Percentiles rank a stretch among this genome's conserved stretches.
These are phyloP conservation scores for Euborellia annulipes DNA, from an alignment of 1,140 invertebrate genomes.

Conservation along the genomic window DNA sequence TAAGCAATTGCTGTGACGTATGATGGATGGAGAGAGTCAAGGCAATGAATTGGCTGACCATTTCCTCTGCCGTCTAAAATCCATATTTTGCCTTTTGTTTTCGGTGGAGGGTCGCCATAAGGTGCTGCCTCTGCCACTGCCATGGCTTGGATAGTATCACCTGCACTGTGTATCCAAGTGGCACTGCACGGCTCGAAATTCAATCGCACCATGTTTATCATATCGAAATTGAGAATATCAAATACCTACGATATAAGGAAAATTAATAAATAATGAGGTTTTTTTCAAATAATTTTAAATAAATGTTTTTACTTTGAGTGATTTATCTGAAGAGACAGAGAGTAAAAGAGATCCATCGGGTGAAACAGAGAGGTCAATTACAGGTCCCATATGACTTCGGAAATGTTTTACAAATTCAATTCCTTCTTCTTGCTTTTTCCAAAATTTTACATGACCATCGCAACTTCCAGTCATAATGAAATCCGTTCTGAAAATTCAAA, in stretches of 20 bases:
- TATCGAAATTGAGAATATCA: constrained; percentile 97
- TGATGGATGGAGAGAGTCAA: constrained; percentile 34
- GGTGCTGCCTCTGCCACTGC: constrained; percentile 40
- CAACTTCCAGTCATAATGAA: constrained; percentile 91
- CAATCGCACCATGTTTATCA: constrained; percentile 97
- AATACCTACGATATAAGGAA: constrained; percentile 41
- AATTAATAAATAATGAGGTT: no score
- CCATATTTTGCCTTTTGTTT: constrained; percentile 42
- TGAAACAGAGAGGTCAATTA: constrained; percentile 70
- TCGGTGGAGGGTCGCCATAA: constrained; percentile 29
- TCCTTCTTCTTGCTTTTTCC: constrained; percentile 86
- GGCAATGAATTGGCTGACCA: constrained; percentile 51
- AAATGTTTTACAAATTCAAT: constrained; percentile 99
- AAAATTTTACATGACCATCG: constrained; percentile 98
- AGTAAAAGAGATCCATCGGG: constrained; percentile 74
- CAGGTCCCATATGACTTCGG: constrained; percentile 70
- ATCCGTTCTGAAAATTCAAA: constrained; percentile 55
- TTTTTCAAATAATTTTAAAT: no score
- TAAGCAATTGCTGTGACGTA: no score
- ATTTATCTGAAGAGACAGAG: constrained; percentile 86
- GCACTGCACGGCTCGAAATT: constrained; percentile 68
- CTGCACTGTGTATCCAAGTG: constrained; percentile 84
- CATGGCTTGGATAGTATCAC: constrained; percentile 71
- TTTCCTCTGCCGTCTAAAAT: constrained; percentile 80
- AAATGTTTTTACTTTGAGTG: constrained; percentile 49